phyloP scores from a whole-genome alignment of 2,888 invertebrate genomes.

The Chorisops tibialis region DNA sequence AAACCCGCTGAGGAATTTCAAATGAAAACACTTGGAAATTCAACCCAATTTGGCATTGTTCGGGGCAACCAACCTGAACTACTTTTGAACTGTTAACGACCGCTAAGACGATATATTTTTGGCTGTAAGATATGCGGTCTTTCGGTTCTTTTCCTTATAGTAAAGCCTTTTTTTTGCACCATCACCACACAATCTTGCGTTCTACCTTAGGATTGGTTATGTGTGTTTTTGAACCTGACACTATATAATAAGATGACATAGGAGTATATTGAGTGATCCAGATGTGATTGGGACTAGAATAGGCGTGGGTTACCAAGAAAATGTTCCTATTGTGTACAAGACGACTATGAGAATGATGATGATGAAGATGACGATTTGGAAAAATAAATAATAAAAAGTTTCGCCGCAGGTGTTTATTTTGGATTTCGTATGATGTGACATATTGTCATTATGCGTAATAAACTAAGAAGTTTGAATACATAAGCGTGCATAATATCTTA shows the following conservation, averaged over 20 bases:
- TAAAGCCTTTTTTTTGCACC: constrained; percentile 2
- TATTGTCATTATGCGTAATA: no score
- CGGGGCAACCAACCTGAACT: background rate
- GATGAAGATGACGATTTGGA: no score
- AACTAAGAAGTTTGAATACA: no score
- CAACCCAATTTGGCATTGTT: constrained; percentile 25
- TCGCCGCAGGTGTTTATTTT: no score
- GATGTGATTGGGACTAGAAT: constrained; percentile 19
- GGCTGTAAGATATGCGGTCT: no score
- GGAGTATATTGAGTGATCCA: constrained; percentile 10
- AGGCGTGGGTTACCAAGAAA: constrained; percentile 21
- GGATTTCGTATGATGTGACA: no score
- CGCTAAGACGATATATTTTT: no score
- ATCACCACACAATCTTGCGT: constrained; percentile 14
- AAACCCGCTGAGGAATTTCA: constrained; percentile 8
- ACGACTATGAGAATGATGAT: no score
- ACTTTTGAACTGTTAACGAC: no score
- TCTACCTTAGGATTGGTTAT: constrained; percentile 9
- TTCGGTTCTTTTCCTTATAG: no score
- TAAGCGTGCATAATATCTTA: no score
- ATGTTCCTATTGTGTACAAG: constrained; percentile 6
- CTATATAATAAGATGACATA: constrained; percentile 9
- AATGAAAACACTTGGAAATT: constrained; percentile 23
- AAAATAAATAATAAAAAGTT: no score
- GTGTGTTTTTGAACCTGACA: constrained; percentile 21